Evolutionary conservation across 2,113 vertebrate genomes (phyloP).

Genomic region (Anolis sagrei): DNA sequence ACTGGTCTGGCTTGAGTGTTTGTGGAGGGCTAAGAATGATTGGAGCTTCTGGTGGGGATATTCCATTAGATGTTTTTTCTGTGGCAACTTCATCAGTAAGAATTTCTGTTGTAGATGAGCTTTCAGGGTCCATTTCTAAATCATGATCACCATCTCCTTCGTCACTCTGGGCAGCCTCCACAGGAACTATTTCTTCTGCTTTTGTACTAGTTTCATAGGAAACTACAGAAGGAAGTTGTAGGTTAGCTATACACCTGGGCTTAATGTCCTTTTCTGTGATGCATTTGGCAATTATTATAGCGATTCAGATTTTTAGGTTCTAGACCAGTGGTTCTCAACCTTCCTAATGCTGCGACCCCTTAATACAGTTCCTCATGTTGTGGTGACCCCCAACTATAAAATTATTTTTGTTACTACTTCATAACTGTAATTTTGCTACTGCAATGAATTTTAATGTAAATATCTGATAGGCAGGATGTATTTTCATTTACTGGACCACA

Average conservation of each 20-base stretch:
- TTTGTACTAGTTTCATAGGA: conserved; percentile 60
- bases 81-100: neutral
- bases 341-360: too few relatives aligned
- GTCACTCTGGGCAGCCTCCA: conserved; percentile 74
- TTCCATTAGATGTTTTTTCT: conserved; percentile 55
- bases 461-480: too few relatives aligned
- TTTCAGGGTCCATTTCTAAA: rapidly evolving
- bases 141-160: conserved; percentile 58
- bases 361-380: too few relatives aligned
- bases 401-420: too few relatives aligned
- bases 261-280: neutral
- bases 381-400: too few relatives aligned
- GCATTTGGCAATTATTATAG: neutral
- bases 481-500: too few relatives aligned
- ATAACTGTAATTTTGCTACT: too few relatives aligned
- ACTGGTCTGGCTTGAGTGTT: conserved; percentile 86
- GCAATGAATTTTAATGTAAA: too few relatives aligned
- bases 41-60: conserved; percentile 88
- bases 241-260: neutral
- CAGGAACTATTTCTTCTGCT: conserved; percentile 36
- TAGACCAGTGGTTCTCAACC: too few relatives aligned
- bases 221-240: conserved; percentile 67
- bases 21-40: conserved; percentile 95
- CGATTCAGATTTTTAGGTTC: neutral
- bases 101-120: neutral